Evolutionary conservation across 1,140 invertebrate genomes (phyloP), one percentile per base, ranked within the genome.

Genomic region (Diorhabda elongata): DNA sequence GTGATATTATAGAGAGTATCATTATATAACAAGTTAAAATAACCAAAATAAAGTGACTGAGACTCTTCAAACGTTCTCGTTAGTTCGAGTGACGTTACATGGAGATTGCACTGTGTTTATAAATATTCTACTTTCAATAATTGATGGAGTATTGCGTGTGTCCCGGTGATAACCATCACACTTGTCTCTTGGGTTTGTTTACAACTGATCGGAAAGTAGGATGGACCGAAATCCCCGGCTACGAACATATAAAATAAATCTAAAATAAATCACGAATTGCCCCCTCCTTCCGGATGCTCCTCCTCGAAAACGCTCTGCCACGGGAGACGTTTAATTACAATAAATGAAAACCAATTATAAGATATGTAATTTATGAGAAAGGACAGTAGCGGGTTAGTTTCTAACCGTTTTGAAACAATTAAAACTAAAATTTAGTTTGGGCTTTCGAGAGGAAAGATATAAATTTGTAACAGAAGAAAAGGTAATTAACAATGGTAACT

Each of bases 341-440:
- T 60, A 6, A 66, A 58, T 65, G 71, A 72, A 70, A 72, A 65
- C 67, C 71, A 72, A 72, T 72, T 72, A 72, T 72, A 68, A 72
- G 64, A 61, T 69, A 56, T 2, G 47, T 45, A 71, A 71, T 71
- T 71, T 71, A 71, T 71, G 60, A 63, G 26, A 9, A n/a, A 59
- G 42, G 62, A 44, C 61, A 5, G 44, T 69, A 43, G 62, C 52
- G 64, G 47, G 47, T n/a, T 52, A 26, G 26, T 26, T 26, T 26
- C 1, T 26, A 26, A 26, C 26, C 26, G 26, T 26, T 26, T 26
- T 26, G 26, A 26, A 26, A 1, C 26, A 26, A 26, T 26, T 26
- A 26, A 26, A 26, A 26, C 26, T 26, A 26, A 26, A 26, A 26
- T 26, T 26, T 26, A 26, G 26, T 26, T 26, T 26, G 26, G 26